phyloP scores from a whole-genome alignment of 2,888 invertebrate genomes.

The Nemurella pictetii region DNA sequence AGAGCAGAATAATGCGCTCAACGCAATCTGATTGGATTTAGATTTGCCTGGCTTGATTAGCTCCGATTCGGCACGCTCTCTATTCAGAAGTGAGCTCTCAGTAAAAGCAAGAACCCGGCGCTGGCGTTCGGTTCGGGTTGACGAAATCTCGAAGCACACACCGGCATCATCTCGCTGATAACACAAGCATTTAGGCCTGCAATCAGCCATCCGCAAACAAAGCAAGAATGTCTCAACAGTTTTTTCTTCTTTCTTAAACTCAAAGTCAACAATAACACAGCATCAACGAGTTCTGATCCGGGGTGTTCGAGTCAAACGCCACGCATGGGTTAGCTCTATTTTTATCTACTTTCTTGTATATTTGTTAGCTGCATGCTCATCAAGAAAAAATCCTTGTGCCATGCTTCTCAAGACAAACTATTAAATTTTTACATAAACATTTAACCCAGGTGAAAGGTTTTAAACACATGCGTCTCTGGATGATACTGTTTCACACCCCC shows the following conservation, averaged over 20 bases:
- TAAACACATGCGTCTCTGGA: not conserved
- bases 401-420: conserved; percentile 10
- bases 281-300: not conserved
- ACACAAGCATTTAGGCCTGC: not conserved
- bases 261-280: conserved; percentile 18
- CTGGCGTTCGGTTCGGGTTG: not conserved
- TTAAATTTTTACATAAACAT: not conserved
- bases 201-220: not conserved
- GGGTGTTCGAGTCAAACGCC: not conserved
- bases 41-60: not conserved
- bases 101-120: not conserved
- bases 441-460: not conserved
- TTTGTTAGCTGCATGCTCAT: not conserved
- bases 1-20: not conserved
- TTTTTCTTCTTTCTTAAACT: not conserved
- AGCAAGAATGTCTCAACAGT: not conserved
- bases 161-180: not conserved
- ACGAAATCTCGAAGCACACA: not conserved
- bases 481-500: not conserved
- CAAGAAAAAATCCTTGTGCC: not conserved
- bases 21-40: not conserved
- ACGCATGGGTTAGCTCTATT: not conserved
- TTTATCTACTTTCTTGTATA: conserved; percentile 18
- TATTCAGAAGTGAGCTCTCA: not conserved
- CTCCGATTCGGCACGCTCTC: not conserved